These are phyloP conservation scores for Emys orbicularis DNA, from an alignment of 2,797 vertebrate species.

Conservation along the genomic window DNA sequence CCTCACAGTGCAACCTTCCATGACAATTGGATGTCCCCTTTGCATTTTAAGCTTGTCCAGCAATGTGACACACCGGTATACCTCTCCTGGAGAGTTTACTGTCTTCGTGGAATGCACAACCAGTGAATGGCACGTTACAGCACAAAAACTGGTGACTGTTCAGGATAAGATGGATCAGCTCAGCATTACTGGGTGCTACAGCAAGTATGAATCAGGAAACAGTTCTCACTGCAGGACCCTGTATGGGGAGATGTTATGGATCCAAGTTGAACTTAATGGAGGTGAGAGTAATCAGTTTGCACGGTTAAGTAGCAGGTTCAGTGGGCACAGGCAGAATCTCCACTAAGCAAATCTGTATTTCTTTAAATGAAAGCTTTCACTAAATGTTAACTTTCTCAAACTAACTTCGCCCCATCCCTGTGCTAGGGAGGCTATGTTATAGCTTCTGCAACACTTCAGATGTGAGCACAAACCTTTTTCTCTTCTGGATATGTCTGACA, in stretches of 20 bases:
- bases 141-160: constrained; percentile 87
- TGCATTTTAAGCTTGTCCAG: constrained; percentile 74
- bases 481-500: neutral
- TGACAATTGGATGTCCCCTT: neutral
- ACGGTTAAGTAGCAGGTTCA: neutral
- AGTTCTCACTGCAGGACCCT: constrained; percentile 80
- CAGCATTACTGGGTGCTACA: constrained; percentile 82
- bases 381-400: neutral
- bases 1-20: neutral
- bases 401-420: neutral
- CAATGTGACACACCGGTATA: constrained; percentile 87
- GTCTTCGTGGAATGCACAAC: constrained; percentile 92
- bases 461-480: neutral
- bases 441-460: neutral
- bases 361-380: neutral
- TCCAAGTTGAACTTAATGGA: constrained; percentile 86
- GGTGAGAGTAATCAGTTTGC: constrained; percentile 79
- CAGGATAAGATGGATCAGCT: constrained; percentile 83
- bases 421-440: neutral
- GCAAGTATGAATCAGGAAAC: constrained; percentile 79
- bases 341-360: neutral
- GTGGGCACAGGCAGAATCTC: constrained; percentile 8
- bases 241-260: constrained; percentile 80
- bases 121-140: constrained; percentile 92
- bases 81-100: constrained; percentile 84